Conservation (phyloP, 2,797 vertebrate species). For the Silurus lanzhouensis region DNA sequence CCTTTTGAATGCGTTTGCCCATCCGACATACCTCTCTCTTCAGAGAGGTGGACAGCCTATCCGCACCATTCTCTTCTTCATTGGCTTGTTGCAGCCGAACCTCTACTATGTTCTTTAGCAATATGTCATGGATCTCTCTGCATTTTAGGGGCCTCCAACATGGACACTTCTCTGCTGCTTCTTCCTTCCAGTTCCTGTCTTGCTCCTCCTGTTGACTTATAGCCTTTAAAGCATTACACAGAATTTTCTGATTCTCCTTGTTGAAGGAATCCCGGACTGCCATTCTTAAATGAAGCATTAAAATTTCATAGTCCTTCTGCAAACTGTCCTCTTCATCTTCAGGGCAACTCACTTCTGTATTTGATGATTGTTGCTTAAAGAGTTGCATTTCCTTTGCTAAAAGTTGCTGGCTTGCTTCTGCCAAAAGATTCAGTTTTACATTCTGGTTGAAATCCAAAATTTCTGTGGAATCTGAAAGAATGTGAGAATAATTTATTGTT, state of each 20-base stretch:
- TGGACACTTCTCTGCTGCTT: slow-evolving; percentile 15
- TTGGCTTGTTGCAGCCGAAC: slow-evolving; percentile 66
- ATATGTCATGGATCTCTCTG: slow-evolving; percentile 71
- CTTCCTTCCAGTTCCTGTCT: slow-evolving; percentile 66
- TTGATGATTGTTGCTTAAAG: slow-evolving; percentile 41
- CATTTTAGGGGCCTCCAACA: slow-evolving; percentile 77
- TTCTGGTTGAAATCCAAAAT: slow-evolving; percentile 50
- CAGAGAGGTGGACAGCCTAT: slow-evolving; percentile 68
- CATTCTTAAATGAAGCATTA: slow-evolving; percentile 69
- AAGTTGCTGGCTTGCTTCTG: slow-evolving; percentile 71
- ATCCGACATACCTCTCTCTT: slow-evolving; percentile 72
- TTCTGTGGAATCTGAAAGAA: slow-evolving; percentile 19
- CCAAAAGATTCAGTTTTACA: slow-evolving; percentile 66
- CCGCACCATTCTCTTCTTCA: slow-evolving; percentile 40
- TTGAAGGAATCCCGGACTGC: slow-evolving; percentile 71
- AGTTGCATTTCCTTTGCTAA: slow-evolving; percentile 74
- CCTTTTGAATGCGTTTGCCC: slow-evolving; percentile 79
- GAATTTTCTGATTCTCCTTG: slow-evolving; percentile 62
- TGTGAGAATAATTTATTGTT: not conserved
- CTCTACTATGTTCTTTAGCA: slow-evolving; percentile 69
- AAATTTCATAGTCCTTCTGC: slow-evolving; percentile 65
- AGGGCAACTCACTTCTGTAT: slow-evolving; percentile 51
- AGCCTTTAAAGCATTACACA: slow-evolving; percentile 75
- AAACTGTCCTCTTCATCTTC: slow-evolving; percentile 72
- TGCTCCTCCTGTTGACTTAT: slow-evolving; percentile 80